Percentiles rank a stretch among this genome's conserved stretches.
These are phyloP conservation scores for Pholis gunnellus DNA, from an alignment of 2,113 vertebrate species.

Conservation along the genomic window DNA sequence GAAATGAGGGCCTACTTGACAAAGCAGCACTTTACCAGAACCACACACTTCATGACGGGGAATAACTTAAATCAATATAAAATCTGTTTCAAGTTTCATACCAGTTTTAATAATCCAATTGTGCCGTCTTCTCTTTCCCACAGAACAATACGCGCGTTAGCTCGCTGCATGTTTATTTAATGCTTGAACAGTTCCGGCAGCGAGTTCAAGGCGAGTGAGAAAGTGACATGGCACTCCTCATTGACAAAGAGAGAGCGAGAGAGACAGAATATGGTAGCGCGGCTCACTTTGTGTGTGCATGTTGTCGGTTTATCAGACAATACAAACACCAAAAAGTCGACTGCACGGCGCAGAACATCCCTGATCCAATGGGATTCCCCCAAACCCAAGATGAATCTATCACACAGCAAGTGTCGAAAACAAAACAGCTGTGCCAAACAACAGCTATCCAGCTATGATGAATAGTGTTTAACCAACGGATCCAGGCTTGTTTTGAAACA, in stretches of 20 bases:
- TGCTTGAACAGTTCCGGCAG: conserved; percentile 18
- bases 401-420: conserved; percentile 20
- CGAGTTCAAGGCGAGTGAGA: conserved; percentile 21
- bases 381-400: conserved; percentile 17
- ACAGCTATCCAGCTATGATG: neutral
- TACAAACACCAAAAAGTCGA: neutral
- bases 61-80: conserved; percentile 8
- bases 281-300: conserved; percentile 15
- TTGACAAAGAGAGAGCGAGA: conserved; percentile 20
- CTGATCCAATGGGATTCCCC: neutral
- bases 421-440: conserved; percentile 7
- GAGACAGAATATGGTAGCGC: conserved; percentile 29
- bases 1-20: conserved; percentile 46
- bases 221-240: conserved; percentile 17
- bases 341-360: neutral
- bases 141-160: neutral
- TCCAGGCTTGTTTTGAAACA: neutral
- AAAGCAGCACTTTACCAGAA: conserved; percentile 39
- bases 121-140: neutral
- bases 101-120: neutral
- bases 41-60: neutral
- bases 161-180: conserved; percentile 26
- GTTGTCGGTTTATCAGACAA: conserved; percentile 21
- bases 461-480: neutral
- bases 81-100: neutral